phyloP scores from a whole-genome alignment of 2,888 invertebrate genomes.

The Nipponacmea schrenckii region DNA sequence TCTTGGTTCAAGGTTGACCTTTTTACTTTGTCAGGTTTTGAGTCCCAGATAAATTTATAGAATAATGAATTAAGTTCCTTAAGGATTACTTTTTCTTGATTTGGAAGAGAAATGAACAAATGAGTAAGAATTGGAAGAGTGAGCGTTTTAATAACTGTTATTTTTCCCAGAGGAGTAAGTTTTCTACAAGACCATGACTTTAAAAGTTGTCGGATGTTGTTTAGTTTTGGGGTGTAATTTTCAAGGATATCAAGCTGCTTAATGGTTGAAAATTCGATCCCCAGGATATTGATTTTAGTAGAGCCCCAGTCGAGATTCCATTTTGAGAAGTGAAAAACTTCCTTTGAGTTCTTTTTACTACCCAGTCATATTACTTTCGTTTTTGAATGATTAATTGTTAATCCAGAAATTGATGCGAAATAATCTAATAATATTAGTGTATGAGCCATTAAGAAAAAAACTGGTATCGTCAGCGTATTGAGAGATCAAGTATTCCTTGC shows the following conservation, averaged over 20 bases:
- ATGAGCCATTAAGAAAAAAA: conserved; percentile 10
- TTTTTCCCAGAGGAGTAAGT: background rate
- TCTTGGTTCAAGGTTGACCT: background rate
- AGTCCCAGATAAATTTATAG: background rate
- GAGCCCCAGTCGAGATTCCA: conserved; percentile 12
- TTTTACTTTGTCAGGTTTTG: background rate
- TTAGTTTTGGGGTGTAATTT: background rate
- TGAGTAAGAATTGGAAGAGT: background rate
- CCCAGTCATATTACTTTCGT: background rate
- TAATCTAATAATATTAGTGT: background rate
- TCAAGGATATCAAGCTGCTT: background rate
- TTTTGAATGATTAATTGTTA: too few relatives aligned
- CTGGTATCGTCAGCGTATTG: conserved; percentile 15
- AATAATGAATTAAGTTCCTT: background rate
- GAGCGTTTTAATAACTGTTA: background rate
- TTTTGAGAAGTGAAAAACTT: background rate
- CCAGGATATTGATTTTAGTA: background rate
- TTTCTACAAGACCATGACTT: background rate
- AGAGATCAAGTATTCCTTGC: background rate
- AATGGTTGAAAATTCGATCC: too few relatives aligned
- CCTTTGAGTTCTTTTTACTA: background rate
- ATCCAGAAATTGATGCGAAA: too few relatives aligned
- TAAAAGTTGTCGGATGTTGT: background rate
- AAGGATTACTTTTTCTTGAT: background rate
- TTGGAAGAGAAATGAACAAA: background rate